Conservation (phyloP, 2,888 invertebrate genomes). For the Leucoptera coffeella region DNA sequence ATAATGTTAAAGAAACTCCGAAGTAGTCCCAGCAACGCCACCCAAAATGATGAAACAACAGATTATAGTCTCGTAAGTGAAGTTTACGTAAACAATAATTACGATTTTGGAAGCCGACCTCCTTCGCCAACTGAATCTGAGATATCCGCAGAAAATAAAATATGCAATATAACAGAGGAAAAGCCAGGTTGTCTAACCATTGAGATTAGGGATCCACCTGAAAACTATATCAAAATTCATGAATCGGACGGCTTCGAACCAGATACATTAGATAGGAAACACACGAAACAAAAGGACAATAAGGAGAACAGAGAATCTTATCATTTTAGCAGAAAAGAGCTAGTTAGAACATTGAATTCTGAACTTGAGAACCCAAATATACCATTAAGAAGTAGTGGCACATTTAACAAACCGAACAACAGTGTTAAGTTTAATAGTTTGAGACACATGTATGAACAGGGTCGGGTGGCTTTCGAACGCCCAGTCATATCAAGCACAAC, state of each 20-base stretch:
- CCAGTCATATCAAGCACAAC: slow-evolving; percentile 21
- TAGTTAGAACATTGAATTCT: slow-evolving; percentile 21
- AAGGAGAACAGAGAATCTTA: slow-evolving; percentile 15
- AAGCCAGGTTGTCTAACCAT: slow-evolving; percentile 75
- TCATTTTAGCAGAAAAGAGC: slow-evolving; percentile 28
- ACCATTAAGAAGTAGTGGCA: slow-evolving; percentile 61
- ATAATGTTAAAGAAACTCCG: too few species aligned
- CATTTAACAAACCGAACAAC: slow-evolving; percentile 56
- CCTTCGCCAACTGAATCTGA: slow-evolving; percentile 55
- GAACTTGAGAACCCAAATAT: slow-evolving; percentile 25
- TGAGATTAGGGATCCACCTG: slow-evolving; percentile 75
- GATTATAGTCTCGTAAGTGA: slow-evolving; percentile 69
- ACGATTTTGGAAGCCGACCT: slow-evolving; percentile 56
- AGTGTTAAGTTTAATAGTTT: slow-evolving; percentile 58
- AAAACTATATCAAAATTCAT: slow-evolving; percentile 67
- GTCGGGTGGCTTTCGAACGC: slow-evolving; percentile 31
- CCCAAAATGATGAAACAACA: slow-evolving; percentile 19
- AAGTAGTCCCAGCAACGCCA: not conserved
- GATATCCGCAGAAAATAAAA: slow-evolving; percentile 52
- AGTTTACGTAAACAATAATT: slow-evolving; percentile 73
- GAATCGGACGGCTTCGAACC: slow-evolving; percentile 83
- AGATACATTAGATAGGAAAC: slow-evolving; percentile 77
- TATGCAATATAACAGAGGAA: slow-evolving; percentile 51
- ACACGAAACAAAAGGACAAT: slow-evolving; percentile 36
- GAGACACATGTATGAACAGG: slow-evolving; percentile 67